Conservation (phyloP, 1,140 invertebrate species). For the Hyles euphorbiae region DNA sequence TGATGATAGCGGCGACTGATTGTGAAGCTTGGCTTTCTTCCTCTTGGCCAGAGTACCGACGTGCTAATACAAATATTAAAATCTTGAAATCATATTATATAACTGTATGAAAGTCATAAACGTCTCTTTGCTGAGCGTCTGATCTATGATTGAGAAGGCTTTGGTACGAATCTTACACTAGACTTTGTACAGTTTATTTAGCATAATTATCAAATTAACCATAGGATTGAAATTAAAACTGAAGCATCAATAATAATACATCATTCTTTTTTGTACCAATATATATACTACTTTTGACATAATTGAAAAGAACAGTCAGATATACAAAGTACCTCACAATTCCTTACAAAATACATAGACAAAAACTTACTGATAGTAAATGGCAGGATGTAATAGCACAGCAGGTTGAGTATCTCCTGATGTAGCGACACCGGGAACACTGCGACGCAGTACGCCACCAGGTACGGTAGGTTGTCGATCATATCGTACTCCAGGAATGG, state of each 20-base stretch:
- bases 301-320: background rate
- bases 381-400: constrained; percentile 97
- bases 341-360: too few species aligned
- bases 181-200: background rate
- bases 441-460: constrained; percentile 94
- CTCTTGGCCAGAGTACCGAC: constrained; percentile 76
- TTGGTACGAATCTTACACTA: background rate
- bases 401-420: constrained; percentile 95
- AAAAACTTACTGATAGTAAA: constrained; percentile 91
- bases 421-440: constrained; percentile 93
- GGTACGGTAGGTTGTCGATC: constrained; percentile 95
- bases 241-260: too few species aligned
- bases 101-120: background rate
- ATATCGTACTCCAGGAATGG: constrained; percentile 97
- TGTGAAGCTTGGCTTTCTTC: constrained; percentile 91
- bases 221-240: too few species aligned
- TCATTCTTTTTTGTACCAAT: background rate
- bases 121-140: background rate
- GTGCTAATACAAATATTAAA: constrained; percentile 4
- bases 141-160: background rate
- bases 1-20: constrained; percentile 95
- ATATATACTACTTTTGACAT: background rate
- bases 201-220: background rate
- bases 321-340: background rate
- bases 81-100: background rate